Percentiles rank a stretch among this genome's conserved stretches.
Conservation (phyloP, 2,797 vertebrate genomes). For the Periparus ater region DNA sequence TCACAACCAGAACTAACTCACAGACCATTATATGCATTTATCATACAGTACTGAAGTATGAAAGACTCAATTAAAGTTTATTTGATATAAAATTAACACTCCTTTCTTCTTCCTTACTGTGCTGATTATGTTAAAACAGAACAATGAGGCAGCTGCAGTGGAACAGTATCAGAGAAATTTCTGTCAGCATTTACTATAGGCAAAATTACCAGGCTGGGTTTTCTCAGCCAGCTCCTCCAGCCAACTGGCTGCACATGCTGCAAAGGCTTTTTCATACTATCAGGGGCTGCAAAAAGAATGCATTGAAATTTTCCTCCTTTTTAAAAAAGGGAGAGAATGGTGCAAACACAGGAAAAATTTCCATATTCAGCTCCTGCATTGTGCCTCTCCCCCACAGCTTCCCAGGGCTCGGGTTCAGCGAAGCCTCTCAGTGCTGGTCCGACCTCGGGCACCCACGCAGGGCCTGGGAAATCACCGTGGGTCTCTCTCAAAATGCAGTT, state of each 20-base stretch:
- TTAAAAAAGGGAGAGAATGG: conserved; percentile 21
- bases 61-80: conserved; percentile 66
- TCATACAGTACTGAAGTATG: conserved; percentile 43
- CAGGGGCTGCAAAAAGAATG: conserved; percentile 27
- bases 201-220: conserved; percentile 52
- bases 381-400: background rate
- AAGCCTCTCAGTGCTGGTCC: background rate
- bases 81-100: conserved; percentile 57
- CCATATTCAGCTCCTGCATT: conserved; percentile 8
- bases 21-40: conserved; percentile 24
- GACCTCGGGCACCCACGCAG: background rate
- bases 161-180: conserved; percentile 54
- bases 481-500: background rate
- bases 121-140: conserved; percentile 58
- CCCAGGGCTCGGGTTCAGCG: background rate
- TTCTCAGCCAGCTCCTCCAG: conserved; percentile 52
- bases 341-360: conserved; percentile 18
- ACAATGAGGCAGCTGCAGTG: conserved; percentile 70
- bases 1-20: conserved; percentile 13
- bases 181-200: conserved; percentile 61
- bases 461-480: background rate
- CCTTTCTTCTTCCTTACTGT: conserved; percentile 50
- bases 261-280: background rate
- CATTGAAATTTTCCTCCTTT: conserved; percentile 35
- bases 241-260: conserved; percentile 63